A percentile compares a stretch with the other conserved stretches of the same genome.
Conservation (phyloP, 2,888 invertebrate species). For the Aspidapion aeneum region DNA sequence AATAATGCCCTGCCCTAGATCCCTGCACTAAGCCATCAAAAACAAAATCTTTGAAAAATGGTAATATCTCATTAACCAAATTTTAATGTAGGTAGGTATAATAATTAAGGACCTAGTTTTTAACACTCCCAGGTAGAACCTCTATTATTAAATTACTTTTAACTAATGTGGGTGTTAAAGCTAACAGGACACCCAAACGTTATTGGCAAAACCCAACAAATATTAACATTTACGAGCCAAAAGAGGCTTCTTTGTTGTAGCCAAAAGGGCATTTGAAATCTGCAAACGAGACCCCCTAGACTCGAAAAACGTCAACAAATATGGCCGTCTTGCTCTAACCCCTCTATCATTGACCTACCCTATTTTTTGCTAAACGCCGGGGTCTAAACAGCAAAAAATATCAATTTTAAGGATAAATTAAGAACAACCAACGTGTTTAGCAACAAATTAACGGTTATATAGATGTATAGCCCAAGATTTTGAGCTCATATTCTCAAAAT, state of each 20-base stretch:
- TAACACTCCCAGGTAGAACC: too few species aligned
- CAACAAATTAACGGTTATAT: neutral
- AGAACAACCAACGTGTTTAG: neutral
- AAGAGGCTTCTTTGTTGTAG: neutral
- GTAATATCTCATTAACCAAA: too few species aligned
- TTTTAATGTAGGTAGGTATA: too few species aligned
- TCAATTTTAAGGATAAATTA: neutral
- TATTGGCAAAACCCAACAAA: neutral
- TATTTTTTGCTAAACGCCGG: neutral
- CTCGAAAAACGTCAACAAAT: constrained; percentile 19
- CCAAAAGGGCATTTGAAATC: neutral
- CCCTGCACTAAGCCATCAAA: too few species aligned
- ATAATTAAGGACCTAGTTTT: too few species aligned
- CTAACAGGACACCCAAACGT: too few species aligned
- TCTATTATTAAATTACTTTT: too few species aligned
- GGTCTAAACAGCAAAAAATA: neutral
- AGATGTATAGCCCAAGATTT: neutral
- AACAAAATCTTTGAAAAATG: too few species aligned
- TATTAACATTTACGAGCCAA: neutral
- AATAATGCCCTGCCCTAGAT: too few species aligned
- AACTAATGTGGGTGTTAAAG: neutral
- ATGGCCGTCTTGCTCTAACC: constrained; percentile 23
- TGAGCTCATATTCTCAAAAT: neutral
- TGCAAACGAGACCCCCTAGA: neutral
- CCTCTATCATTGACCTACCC: constrained; percentile 25